Evolutionary conservation across 2,113 vertebrate genomes (phyloP), one percentile per base, ranked within the genome.

Genomic region (Isurus oxyrinchus): DNA sequence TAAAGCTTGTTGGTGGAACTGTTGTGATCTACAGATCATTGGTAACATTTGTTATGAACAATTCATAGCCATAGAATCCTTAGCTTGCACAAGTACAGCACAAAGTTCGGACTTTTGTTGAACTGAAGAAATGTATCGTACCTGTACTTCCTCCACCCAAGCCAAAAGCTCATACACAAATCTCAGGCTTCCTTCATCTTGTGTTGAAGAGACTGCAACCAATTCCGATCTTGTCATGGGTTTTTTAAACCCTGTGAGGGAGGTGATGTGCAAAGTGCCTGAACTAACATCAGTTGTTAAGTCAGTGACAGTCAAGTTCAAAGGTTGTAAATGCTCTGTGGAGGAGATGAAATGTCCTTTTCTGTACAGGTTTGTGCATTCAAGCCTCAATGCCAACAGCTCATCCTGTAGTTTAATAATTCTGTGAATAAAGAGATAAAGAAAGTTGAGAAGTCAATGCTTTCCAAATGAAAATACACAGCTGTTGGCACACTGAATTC

Each of bases 121-220:
- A 94, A 63, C n/a, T 21, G 5, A 21, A 94, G 21, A 23, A 40
- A 23, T 40, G 19, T 63, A 63, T 35, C 23, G 90, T 66, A 99
- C 99, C 98, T 99, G 99, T 19, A 99, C 99, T 97, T 99, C 99
- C 97, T 99, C 99, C 97, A 99, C 99, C 99, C 99, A 99, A 96
- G 99, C 98, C 14, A 99, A 98, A 96, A 99, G 98, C 97, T 99
- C 99, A 1, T 99, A 99, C 96, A 99, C 98, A 53, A 99, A 99
- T 97, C 99, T 98, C 91, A 99, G 98, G 97, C 97, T 99, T 95
- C 99, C 99, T 96, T 99, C 99, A 0, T 99, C 99, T 97, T 99
- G 99, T 0, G 99, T 99, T 40, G 99, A 99, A 0, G 99, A 99
- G 97, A 99, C 98, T 97, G 99, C 98, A 97, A 99, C 98, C 97